Percentiles rank a stretch among this genome's conserved stretches.
Evolutionary conservation across 2,113 vertebrate genomes (phyloP).

Genomic region (Ovibos moschatus): DNA sequence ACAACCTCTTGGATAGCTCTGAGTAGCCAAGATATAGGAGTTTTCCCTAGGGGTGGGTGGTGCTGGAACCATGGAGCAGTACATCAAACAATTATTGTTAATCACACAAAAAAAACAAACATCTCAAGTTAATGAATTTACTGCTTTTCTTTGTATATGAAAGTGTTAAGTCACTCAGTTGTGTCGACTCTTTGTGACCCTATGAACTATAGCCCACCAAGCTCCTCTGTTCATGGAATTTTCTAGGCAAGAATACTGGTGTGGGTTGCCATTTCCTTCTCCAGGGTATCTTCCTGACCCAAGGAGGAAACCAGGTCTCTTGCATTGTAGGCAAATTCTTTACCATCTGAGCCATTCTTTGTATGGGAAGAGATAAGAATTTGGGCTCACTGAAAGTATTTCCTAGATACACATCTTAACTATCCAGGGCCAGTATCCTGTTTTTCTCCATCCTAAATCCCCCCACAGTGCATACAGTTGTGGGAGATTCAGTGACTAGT

Average conservation of each 20-base stretch:
- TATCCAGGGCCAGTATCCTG: not conserved
- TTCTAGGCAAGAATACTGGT: not conserved
- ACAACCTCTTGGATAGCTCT: not conserved
- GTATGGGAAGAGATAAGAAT: not conserved
- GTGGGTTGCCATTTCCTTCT: not conserved
- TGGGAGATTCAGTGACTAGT: not conserved
- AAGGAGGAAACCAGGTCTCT: not conserved
- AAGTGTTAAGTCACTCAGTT: not conserved
- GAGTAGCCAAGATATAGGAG: not conserved
- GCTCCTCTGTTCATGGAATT: not conserved
- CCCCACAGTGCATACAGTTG: not conserved
- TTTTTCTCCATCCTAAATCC: not conserved
- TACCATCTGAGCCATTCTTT: not conserved
- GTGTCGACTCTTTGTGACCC: not conserved
- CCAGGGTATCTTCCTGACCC: not conserved
- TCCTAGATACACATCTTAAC: not conserved
- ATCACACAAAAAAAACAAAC: not conserved
- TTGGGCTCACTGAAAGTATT: not conserved
- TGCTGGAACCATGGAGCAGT: not conserved
- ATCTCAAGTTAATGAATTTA: not conserved
- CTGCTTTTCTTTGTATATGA: not conserved
- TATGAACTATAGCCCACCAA: not conserved
- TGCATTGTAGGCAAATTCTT: not conserved
- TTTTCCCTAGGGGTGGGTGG: not conserved
- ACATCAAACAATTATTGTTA: not conserved